Evolutionary conservation across 2,797 vertebrate species (phyloP), one percentile per base, ranked within the genome.

Genomic region (Jordanella pulchra): DNA sequence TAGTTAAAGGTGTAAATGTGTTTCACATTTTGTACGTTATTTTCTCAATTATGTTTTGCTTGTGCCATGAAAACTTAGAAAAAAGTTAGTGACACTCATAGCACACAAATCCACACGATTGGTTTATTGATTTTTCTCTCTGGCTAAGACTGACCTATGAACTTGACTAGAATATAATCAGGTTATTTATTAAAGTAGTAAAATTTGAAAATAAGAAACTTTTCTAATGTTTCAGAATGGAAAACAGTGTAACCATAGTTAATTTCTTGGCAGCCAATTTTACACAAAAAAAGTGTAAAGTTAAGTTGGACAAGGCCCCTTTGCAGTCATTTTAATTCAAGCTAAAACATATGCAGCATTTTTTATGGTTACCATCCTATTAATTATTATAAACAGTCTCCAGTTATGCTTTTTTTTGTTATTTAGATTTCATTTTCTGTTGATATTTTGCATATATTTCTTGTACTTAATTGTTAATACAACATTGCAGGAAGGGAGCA

Each of bases 381-480:
- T 73, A 64, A 56, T 75, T 51, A 75, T 76, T 71, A 60, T 71
- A 53, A 68, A 60, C 54, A 1, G 72, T 54, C 64, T 82, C 45
- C 77, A 42, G 74, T 73, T 45, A 67, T 71, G 67, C 35, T 7
- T 80, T 60, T 68, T 69, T 87, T 69, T 54, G 73, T 71, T 74
- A 53, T 84, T 72, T 84, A 51, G 71, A 39, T 25, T 65, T 32
- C 47, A 79, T 82, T 83, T 47, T 79, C 64, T 75, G 51, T 64
- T 51, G 30, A 73, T 69, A 35, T 79, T 65, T 82, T 84, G 48
- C 75, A 77, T 82, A 70, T 55, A 69, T 84, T 80, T 82, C 42
- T 79, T 88, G 50, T 85, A 84, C 84, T 82, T 82, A 79, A 77
- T 78, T 88, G 77, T 89, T 80, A 73, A 80, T 89, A 79, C 84